Conservation (phyloP, 2,113 vertebrate genomes). For the Illadopsis cleaveri region DNA sequence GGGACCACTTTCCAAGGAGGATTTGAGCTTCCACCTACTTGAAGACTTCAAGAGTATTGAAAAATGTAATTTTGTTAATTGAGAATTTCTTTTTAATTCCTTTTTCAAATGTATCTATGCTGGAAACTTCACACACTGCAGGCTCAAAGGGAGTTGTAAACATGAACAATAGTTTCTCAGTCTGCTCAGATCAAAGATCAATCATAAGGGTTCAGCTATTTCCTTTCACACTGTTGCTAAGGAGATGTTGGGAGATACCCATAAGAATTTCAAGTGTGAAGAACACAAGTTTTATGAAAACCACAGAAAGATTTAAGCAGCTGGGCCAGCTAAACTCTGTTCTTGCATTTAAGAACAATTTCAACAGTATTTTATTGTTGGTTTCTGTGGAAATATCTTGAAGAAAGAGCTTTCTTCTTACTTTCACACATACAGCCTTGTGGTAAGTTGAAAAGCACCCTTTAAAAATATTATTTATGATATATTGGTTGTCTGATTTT, state of each 20-base stretch:
- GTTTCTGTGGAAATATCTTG: neutral
- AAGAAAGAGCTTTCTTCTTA: neutral
- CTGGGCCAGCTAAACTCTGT: neutral
- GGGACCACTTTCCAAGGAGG: neutral
- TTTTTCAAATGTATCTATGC: neutral
- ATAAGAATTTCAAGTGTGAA: neutral
- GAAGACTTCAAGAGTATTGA: neutral
- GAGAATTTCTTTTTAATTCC: neutral
- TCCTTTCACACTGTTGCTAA: neutral
- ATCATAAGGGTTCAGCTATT: neutral
- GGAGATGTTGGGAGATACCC: neutral
- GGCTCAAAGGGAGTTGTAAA: neutral
- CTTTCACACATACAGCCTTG: neutral
- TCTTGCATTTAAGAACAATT: neutral
- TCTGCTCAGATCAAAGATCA: neutral
- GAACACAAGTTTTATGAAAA: neutral
- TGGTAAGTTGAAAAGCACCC: neutral
- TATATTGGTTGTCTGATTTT: neutral
- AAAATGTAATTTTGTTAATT: neutral
- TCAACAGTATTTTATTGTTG: neutral
- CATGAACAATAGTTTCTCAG: neutral
- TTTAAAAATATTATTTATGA: neutral
- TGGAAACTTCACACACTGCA: neutral
- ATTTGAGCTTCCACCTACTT: neutral
- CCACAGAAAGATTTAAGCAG: neutral